Evolutionary conservation across 2,797 vertebrate species (phyloP).

Genomic region (Molossus alvarezi): DNA sequence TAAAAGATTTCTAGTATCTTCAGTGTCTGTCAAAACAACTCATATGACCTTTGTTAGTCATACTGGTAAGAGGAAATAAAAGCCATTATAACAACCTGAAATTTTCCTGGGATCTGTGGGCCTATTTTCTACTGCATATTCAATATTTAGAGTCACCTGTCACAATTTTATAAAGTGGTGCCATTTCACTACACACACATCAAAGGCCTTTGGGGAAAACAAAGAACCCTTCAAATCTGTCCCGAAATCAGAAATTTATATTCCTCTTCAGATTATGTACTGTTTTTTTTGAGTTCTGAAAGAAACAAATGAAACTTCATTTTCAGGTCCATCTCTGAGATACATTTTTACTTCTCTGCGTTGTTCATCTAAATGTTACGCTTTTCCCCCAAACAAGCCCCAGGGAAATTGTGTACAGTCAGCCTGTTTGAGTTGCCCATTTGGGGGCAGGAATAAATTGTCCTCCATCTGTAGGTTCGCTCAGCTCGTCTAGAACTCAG

Average conservation of each 20-base stretch:
- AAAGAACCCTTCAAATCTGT: not conserved
- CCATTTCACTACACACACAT: not conserved
- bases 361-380: conserved; percentile 5
- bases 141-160: conserved; percentile 31
- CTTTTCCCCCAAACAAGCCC: not conserved
- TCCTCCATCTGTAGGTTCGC: not conserved
- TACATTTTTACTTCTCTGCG: not conserved
- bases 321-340: not conserved
- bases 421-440: conserved; percentile 9
- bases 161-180: conserved; percentile 15
- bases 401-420: not conserved
- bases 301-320: not conserved
- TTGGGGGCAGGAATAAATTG: not conserved
- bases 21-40: not conserved
- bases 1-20: not conserved
- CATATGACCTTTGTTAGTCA: not conserved
- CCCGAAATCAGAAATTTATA: not conserved
- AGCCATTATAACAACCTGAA: not conserved
- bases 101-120: not conserved
- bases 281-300: conserved; percentile 5
- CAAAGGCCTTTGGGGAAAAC: not conserved
- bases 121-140: not conserved
- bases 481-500: not conserved
- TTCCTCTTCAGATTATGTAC: not conserved
- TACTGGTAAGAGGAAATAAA: not conserved